Base-by-base conservation (phyloP, 2,113 vertebrate genomes). In the Oreochromis aureus region DNA sequence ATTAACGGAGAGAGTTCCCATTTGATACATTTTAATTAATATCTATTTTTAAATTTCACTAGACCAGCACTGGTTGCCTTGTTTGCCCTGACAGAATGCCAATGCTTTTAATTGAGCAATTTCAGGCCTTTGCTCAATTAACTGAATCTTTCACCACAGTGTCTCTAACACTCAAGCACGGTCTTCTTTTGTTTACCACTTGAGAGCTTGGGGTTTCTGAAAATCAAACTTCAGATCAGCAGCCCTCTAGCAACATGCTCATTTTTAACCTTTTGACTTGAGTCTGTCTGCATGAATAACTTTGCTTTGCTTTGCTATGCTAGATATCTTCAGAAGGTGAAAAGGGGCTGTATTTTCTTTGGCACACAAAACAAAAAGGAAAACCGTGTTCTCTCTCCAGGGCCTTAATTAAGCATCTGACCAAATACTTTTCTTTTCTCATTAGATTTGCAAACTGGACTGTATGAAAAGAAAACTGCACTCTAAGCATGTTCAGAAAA, bases 381-480 rank as follows among this genome's bases (percentile, higher is more conserved):
- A 90, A 88, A 82, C 27, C 3, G 5, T 85, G 30, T 41, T 7
- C 1, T 36, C 51, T 85, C 79, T 88, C 84, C 34, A 44, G 69
- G 81, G 81, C 27, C 39, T 86, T 84, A 90, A 87, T 79, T 86
- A 87, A 71, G 82, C 54, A 56, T 81, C 48, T 6, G 55, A 83
- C 80, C 61, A 86, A 84, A 86, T 19, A 82, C 34, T 90, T 78
- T 54, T 15, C 32, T 86, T 69, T 15, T n/a, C 82, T 89, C 46
- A 86, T 88, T 79, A 81, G 16, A 86, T 73, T 58, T 86, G 88
- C 63, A 81, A 79, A 84, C 84, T 76, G 48, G 80, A 76, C 6
- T n/a, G 24, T 80, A 78, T 82, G 83, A 91, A 69, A 86, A 83
- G 39, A 76, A 79, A 89, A 87, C 10, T 84, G 86, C 82, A 6